phyloP scores from a whole-genome alignment of 2,888 invertebrate genomes.

The Mythimna impura region DNA sequence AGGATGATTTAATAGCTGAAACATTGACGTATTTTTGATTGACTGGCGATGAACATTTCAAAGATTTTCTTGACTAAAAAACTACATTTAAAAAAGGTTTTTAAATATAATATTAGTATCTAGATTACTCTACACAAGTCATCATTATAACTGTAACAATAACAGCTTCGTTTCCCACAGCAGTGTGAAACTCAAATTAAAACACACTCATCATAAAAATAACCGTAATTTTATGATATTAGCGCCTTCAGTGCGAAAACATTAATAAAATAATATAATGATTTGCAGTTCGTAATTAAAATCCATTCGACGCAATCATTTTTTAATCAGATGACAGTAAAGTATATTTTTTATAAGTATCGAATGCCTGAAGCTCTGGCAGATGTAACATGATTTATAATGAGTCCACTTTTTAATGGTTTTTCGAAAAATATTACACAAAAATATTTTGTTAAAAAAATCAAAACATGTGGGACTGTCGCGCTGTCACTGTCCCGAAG shows the following conservation, averaged over 20 bases:
- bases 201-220: constrained; percentile 36
- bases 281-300: constrained; percentile 51
- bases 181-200: constrained; percentile 26
- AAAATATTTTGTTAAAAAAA: constrained; percentile 80
- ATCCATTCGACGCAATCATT: constrained; percentile 41
- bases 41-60: too few species aligned
- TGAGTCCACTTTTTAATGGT: constrained; percentile 85
- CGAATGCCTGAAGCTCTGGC: constrained; percentile 75
- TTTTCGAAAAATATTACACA: constrained; percentile 85
- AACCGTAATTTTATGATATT: constrained; percentile 36
- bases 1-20: too few species aligned
- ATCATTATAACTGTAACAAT: constrained; percentile 26
- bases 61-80: too few species aligned
- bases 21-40: too few species aligned
- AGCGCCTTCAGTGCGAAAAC: constrained; percentile 43
- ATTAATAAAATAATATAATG: constrained; percentile 38
- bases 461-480: constrained; percentile 84
- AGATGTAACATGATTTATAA: constrained; percentile 87
- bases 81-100: too few species aligned
- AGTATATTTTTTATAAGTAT: constrained; percentile 72
- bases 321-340: constrained; percentile 69
- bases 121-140: not conserved
- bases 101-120: not conserved
- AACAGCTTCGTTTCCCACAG: constrained; percentile 28
- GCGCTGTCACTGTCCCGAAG: constrained; percentile 74